phyloP scores from a whole-genome alignment of 2,888 invertebrate genomes.

The Antheraea assamensis region DNA sequence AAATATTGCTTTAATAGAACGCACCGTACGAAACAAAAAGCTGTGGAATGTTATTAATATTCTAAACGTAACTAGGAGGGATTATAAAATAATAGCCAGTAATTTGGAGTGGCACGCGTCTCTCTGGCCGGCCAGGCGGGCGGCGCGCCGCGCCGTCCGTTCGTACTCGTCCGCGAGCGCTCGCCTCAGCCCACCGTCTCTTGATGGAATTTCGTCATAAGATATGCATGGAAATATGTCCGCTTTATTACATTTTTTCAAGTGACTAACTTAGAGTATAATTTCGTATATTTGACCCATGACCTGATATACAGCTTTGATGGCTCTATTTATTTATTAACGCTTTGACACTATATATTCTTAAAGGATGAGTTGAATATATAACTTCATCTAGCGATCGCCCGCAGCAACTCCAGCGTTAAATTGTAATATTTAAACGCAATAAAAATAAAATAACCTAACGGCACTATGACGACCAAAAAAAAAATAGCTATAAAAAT shows the following conservation, averaged over 20 bases:
- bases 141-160: conserved; percentile 14
- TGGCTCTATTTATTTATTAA: conserved; percentile 20
- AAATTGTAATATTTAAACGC: too few species aligned
- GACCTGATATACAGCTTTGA: conserved; percentile 28
- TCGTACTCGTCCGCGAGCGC: conserved; percentile 59
- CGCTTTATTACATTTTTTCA: conserved; percentile 78
- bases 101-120: conserved; percentile 75
- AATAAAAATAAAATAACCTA: too few species aligned
- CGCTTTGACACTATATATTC: neutral
- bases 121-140: neutral
- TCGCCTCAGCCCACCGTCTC: conserved; percentile 45
- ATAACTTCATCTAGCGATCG: too few species aligned
- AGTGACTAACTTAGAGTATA: conserved; percentile 54
- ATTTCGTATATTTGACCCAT: conserved; percentile 43
- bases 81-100: conserved; percentile 82
- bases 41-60: conserved; percentile 80
- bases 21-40: conserved; percentile 65
- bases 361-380: neutral
- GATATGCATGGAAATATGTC: conserved; percentile 79
- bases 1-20: conserved; percentile 42
- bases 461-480: too few species aligned
- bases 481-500: too few species aligned
- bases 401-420: too few species aligned
- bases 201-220: conserved; percentile 71
- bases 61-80: conserved; percentile 80